Base-by-base conservation (phyloP, 2,888 invertebrate species). In the Perdita meconis region DNA sequence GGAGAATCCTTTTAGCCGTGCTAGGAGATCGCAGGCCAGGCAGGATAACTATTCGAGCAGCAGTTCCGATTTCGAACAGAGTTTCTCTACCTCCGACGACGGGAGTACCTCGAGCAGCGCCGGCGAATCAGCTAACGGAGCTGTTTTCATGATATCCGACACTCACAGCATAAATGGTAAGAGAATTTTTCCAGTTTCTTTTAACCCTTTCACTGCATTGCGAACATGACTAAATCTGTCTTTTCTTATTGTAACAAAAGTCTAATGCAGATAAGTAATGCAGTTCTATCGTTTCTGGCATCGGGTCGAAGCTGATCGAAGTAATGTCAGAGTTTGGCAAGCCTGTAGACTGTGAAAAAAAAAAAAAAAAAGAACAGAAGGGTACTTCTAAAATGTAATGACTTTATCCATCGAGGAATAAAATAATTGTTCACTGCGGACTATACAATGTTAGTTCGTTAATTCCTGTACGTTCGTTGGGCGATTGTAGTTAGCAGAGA, bases 1-100 rank as follows among this genome's bases (percentile, higher is more conserved):
- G 0, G 95, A 95, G 89, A 95, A 95, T 91, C 95, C 95, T 42
- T 94, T 95, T 86, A 92, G 92, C 57, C 78, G 82, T 64, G 75
- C 77, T 4, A 70, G 83, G 16, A 84, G 88, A 47, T 65, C 80
- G n/a, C 84, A 80, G 26, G 61, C 71, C 12, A 84, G 88, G 55
- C 85, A 82, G 13, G 81, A 82, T 70, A 86, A 84, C 40, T 64
- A 66, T 19, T 89, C 88, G 2, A 87, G 71, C 34, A 90, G 74
- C 53, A 89, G 88, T 38, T 87, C 86, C 6, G 89, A 89, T 44
- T 86, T 88, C 2, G 83, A 86, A 30, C 63, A 73, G 24, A 77
- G 70, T 1, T 56, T 59, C 10, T 50, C 26, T 22, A 51, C 65
- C 2, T 56, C 78, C 16, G 87, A 88, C 8, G 88, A 84, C 16